Evolutionary conservation across 2,888 invertebrate genomes (phyloP).

Genomic region (Cephalotes varians): DNA sequence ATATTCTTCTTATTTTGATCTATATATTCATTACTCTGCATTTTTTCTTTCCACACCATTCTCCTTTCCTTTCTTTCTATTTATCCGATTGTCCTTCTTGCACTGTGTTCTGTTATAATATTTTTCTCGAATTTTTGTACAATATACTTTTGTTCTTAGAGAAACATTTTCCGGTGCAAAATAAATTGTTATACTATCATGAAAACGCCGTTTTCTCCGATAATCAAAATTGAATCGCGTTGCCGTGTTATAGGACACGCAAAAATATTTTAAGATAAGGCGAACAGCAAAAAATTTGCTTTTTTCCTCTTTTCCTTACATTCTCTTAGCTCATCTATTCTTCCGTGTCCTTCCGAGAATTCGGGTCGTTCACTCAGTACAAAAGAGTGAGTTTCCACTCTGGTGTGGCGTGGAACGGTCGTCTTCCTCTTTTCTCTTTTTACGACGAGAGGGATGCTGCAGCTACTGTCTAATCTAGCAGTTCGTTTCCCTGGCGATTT

Average conservation of each 20-base stretch:
- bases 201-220: background rate
- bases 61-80: background rate
- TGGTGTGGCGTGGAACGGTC: background rate
- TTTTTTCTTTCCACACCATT: background rate
- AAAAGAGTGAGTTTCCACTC: conserved; percentile 17
- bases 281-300: background rate
- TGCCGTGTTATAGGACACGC: background rate
- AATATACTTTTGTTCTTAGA: background rate
- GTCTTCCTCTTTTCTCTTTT: conserved; percentile 4
- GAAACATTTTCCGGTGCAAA: background rate
- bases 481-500: conserved; percentile 80
- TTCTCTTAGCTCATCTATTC: conserved; percentile 22
- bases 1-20: background rate
- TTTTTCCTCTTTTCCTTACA: background rate
- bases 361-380: conserved; percentile 32
- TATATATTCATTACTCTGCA: background rate
- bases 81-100: background rate
- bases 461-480: conserved; percentile 78
- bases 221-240: conserved; percentile 22
- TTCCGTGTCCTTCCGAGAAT: conserved; percentile 14
- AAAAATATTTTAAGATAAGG: conserved; percentile 12
- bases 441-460: conserved; percentile 49
- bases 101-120: background rate
- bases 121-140: background rate
- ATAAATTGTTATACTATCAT: background rate